A percentile compares a stretch with the other conserved stretches of the same genome.
Evolutionary conservation across 1,140 invertebrate species (phyloP).

Genomic region (Drosophila persimilis): DNA sequence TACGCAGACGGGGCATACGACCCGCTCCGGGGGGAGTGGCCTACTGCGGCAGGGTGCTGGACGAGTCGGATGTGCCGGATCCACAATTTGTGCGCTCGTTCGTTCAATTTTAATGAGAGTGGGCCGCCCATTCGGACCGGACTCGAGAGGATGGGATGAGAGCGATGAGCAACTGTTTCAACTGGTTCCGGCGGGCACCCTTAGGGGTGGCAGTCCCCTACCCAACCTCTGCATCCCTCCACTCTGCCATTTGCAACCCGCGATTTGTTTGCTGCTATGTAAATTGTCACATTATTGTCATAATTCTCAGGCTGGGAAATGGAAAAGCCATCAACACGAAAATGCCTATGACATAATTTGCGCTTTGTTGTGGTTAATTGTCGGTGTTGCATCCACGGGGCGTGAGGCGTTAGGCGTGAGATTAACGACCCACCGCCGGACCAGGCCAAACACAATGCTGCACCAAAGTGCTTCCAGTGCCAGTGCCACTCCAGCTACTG

Average conservation of each 20-base stretch:
- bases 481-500: constrained; percentile 17
- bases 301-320: constrained; percentile 67
- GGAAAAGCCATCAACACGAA: constrained; percentile 67
- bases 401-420: constrained; percentile 46
- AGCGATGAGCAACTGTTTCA: constrained; percentile 69
- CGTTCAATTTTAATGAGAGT: constrained; percentile 77
- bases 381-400: constrained; percentile 37
- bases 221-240: not conserved
- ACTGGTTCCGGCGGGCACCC: constrained; percentile 51
- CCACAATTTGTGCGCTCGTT: constrained; percentile 64
- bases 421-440: constrained; percentile 3
- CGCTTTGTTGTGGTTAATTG: constrained; percentile 78
- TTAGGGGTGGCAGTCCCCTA: constrained; percentile 55
- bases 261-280: constrained; percentile 68
- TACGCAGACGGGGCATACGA: not conserved
- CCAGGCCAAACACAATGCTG: constrained; percentile 11
- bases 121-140: constrained; percentile 23
- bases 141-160: constrained; percentile 44
- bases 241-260: constrained; percentile 36
- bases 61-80: not conserved
- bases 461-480: constrained; percentile 16
- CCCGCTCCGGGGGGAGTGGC: not conserved
- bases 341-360: constrained; percentile 75
- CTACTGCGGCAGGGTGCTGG: constrained; percentile 1
- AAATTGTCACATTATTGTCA: constrained; percentile 81